Conservation (phyloP, 2,888 invertebrate genomes). For the Polyommatus icarus region DNA sequence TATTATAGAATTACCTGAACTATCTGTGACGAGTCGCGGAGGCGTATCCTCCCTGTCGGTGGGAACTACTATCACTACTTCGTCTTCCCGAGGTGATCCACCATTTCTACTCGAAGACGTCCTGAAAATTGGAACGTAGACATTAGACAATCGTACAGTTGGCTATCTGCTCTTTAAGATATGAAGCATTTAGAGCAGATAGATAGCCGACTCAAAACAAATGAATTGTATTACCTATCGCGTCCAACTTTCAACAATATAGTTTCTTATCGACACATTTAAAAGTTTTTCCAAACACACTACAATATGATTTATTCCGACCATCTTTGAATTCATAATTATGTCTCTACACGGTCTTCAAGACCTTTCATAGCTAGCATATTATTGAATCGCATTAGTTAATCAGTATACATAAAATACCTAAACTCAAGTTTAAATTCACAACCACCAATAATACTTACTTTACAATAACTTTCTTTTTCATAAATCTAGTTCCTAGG, state of each 20-base stretch:
- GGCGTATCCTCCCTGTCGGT: constrained; percentile 75
- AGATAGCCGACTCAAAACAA: neutral
- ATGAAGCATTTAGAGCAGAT: neutral
- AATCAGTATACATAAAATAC: no score
- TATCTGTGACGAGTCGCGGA: constrained; percentile 82
- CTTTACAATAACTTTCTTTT: constrained; percentile 93
- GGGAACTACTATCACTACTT: constrained; percentile 73
- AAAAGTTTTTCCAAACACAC: no score
- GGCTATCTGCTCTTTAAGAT: neutral
- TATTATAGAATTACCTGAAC: constrained; percentile 74
- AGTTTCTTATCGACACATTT: no score
- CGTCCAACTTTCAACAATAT: no score
- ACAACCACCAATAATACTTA: constrained; percentile 54
- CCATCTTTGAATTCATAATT: no score
- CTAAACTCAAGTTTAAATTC: no score
- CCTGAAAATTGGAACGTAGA: constrained; percentile 49
- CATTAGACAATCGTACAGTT: neutral
- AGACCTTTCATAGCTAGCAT: no score
- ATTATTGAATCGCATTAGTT: neutral
- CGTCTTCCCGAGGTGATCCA: constrained; percentile 70
- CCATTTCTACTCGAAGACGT: constrained; percentile 67
- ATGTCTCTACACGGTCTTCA: no score
- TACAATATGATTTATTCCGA: no score
- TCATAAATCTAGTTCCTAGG: constrained; percentile 86
- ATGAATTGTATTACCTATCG: neutral